phyloP scores from a whole-genome alignment of 2,113 vertebrate genomes.

The Bos taurus region DNA sequence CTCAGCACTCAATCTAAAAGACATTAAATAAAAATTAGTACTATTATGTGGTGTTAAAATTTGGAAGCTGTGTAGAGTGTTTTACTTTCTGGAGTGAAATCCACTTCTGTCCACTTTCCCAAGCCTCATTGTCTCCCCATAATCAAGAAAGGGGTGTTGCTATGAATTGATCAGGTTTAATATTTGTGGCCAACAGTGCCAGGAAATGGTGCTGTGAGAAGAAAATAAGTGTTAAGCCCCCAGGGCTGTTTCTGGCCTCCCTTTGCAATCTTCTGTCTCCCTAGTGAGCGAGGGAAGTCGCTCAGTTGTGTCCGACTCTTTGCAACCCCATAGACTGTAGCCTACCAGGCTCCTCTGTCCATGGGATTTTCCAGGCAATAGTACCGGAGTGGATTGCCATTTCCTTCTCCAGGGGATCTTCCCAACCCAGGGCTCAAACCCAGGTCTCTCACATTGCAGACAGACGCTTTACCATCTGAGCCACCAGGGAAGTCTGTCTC shows the following conservation, averaged over 20 bases:
- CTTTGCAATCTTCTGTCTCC: neutral
- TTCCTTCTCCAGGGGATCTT: too few species aligned
- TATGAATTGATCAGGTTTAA: neutral
- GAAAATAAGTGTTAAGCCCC: neutral
- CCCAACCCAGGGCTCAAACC: too few species aligned
- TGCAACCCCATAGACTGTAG: too few species aligned
- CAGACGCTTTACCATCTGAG: too few species aligned
- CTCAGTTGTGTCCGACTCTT: too few species aligned
- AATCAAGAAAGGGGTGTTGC: neutral
- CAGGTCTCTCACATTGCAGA: too few species aligned
- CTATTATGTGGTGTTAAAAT: neutral
- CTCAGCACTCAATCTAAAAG: neutral
- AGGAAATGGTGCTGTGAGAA: neutral
- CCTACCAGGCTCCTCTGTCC: too few species aligned
- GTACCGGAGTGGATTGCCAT: too few species aligned
- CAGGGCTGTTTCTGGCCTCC: neutral
- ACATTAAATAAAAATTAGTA: neutral
- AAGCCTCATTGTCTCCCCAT: neutral
- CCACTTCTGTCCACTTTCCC: neutral
- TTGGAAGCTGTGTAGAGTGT: neutral
- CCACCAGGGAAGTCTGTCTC: neutral
- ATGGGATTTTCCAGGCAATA: too few species aligned
- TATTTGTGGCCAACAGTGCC: neutral
- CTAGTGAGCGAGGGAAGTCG: too few species aligned
- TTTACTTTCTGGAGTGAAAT: neutral